Base-by-base conservation (phyloP, 2,888 invertebrate species). In the Euproctis similis region DNA sequence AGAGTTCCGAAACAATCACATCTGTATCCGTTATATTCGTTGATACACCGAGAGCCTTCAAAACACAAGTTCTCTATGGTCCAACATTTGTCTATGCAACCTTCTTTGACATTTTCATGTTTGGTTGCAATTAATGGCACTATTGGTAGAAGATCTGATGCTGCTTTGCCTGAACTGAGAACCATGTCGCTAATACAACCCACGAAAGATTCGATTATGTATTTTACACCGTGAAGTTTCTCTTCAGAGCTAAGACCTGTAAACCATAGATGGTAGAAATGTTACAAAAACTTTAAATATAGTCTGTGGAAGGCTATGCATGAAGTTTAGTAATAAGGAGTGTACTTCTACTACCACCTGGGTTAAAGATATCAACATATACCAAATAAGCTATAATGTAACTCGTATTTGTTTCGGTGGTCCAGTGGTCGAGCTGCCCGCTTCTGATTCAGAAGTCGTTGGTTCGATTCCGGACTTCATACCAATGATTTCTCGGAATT, bases 1-100 rank as follows among this genome's bases (percentile, higher is more conserved):
- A 90, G 87, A 1, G 95, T 95, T 11, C 95, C 95, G 60, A 96
- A 97, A 69, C 97, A 97, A 66, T 97, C 96, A 64, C 97, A 97
- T 9, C 93, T 91, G 36, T 94, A 88, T 33, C 91, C 90, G 53
- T 94, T 93, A 71, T 96, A 97, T 62, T 95, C 94, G 74, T 97
- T 97, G 37, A 97, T 92, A 68, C 97, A 97, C 38, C 89, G 88
- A 14, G 94, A 95, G 19, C 94, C 93, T 61, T 91, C 88, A 65
- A 95, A 94, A 71, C 97, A 97, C 5, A 94, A 86, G 72, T 95
- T 95, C 53, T 93, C 91, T 47, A 88, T 85, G 1, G 93, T 93
- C 49, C 88, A 87, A 61, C 95, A 95, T 63, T 92, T 93, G 69
- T 96, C 89, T 32, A 90, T 88, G 69, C 96, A 97, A 1, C 95